phyloP scores from a whole-genome alignment of 2,888 invertebrate species.

The Chrysolina oricalcia region DNA sequence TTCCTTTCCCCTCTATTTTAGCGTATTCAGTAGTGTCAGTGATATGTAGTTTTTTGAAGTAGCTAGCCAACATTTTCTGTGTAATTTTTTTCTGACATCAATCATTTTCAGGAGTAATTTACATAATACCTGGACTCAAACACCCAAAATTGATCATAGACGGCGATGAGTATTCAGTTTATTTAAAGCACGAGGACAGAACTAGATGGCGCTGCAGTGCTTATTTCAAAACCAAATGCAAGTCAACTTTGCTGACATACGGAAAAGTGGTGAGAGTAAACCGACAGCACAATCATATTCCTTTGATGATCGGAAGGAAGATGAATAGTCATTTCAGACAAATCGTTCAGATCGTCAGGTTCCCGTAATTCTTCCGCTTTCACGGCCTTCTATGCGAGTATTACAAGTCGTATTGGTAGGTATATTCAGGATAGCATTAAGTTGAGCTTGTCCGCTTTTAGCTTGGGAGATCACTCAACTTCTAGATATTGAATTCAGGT shows the following conservation, averaged over 20 bases:
- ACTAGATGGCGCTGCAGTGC: slow-evolving; percentile 61
- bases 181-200: slow-evolving; percentile 51
- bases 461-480: neutral
- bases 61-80: neutral
- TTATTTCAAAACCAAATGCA: slow-evolving; percentile 58
- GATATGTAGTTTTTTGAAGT: neutral
- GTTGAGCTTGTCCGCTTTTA: neutral
- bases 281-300: slow-evolving; percentile 57
- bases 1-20: neutral
- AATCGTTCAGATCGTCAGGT: slow-evolving; percentile 32
- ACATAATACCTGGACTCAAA: slow-evolving; percentile 51
- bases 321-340: slow-evolving; percentile 34
- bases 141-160: slow-evolving; percentile 59
- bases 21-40: neutral
- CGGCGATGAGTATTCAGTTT: slow-evolving; percentile 56
- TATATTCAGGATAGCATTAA: neutral
- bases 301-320: slow-evolving; percentile 30
- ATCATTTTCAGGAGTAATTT: slow-evolving; percentile 53
- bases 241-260: slow-evolving; percentile 55
- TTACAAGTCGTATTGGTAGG: neutral
- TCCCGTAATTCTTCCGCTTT: neutral
- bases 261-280: slow-evolving; percentile 56
- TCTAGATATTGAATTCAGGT: neutral
- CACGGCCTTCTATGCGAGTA: neutral
- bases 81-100: neutral